phyloP scores from a whole-genome alignment of 1,140 invertebrate species.

The Trichoplusia ni region DNA sequence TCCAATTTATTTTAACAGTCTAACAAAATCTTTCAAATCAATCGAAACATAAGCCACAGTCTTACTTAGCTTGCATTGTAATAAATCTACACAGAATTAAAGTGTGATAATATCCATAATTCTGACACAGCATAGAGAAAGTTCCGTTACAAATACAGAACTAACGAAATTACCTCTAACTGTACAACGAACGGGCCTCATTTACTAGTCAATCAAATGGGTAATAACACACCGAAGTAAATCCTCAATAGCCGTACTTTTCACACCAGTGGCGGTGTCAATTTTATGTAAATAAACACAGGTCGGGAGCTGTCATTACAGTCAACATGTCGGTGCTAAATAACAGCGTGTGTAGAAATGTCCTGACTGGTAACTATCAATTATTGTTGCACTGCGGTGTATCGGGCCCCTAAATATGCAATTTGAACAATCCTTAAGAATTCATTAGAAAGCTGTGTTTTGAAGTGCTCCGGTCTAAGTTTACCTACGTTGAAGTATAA shows the following conservation, averaged over 20 bases:
- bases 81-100: too few species aligned
- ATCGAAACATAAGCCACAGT: too few species aligned
- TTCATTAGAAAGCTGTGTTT: too few species aligned
- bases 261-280: slow-evolving; percentile 19
- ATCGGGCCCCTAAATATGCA: not conserved
- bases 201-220: slow-evolving; percentile 4
- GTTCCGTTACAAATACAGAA: not conserved
- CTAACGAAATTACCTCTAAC: not conserved
- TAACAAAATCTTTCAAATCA: too few species aligned
- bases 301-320: slow-evolving; percentile 17
- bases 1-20: too few species aligned
- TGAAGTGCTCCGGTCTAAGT: too few species aligned
- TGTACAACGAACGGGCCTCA: not conserved
- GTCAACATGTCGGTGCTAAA: slow-evolving; percentile 17
- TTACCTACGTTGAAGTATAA: too few species aligned
- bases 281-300: slow-evolving; percentile 29
- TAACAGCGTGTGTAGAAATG: slow-evolving; percentile 23
- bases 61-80: too few species aligned
- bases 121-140: too few species aligned
- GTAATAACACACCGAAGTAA: not conserved
- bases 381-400: slow-evolving; percentile 21
- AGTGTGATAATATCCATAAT: too few species aligned
- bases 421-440: too few species aligned
- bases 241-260: slow-evolving; percentile 6
- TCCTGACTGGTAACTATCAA: slow-evolving; percentile 28